A percentile compares a stretch with the other conserved stretches of the same genome.
phyloP scores from a whole-genome alignment of 2,113 vertebrate genomes.

The Eclectus roratus region DNA sequence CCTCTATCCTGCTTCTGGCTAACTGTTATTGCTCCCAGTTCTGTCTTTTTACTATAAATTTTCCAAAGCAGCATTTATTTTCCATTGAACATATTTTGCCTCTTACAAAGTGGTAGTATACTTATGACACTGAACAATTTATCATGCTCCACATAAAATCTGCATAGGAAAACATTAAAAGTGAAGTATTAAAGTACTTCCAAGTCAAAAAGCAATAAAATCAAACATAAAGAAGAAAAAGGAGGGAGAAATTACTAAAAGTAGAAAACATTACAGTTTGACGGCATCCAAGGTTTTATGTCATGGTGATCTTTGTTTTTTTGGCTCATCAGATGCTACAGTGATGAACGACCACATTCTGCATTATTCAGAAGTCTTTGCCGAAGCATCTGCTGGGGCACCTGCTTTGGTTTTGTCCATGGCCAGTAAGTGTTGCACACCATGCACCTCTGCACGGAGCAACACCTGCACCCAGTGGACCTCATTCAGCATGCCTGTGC shows the following conservation, averaged over 20 bases:
- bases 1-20: not conserved
- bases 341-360: not conserved
- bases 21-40: not conserved
- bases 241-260: not conserved
- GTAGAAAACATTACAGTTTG: not conserved
- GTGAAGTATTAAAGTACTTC: not conserved
- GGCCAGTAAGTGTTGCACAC: no score
- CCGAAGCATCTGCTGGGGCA: not conserved
- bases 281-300: not conserved
- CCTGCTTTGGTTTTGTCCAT: not conserved
- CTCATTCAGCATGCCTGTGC: not conserved
- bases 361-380: not conserved
- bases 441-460: fast-evolving
- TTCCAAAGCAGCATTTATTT: not conserved
- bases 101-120: not conserved
- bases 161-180: not conserved
- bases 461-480: not conserved
- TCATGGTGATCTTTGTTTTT: not conserved
- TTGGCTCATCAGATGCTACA: not conserved
- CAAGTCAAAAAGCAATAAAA: not conserved
- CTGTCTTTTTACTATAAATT: not conserved
- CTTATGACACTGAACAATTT: not conserved
- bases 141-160: not conserved
- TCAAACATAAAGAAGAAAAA: not conserved
- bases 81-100: not conserved